Evolutionary conservation across 2,113 vertebrate genomes (phyloP).

Genomic region (Hypanus sabinus): DNA sequence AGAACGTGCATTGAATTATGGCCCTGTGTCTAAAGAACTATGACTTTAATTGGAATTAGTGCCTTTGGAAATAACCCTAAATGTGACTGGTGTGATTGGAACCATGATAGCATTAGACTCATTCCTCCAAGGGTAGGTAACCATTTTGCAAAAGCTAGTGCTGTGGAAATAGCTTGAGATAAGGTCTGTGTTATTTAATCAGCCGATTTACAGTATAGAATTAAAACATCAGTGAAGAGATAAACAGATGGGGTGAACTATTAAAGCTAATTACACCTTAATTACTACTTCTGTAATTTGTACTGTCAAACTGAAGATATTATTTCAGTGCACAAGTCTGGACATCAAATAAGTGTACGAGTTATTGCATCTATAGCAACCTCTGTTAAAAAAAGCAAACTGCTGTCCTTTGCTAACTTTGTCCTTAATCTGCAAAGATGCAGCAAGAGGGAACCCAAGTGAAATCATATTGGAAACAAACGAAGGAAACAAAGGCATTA

Average conservation of each 20-base stretch:
- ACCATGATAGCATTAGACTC: background rate
- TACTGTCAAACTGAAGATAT: background rate
- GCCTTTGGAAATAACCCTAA: background rate
- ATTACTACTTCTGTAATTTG: background rate
- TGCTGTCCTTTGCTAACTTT: background rate
- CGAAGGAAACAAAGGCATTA: background rate
- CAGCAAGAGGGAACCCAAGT: background rate
- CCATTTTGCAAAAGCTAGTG: too few species aligned
- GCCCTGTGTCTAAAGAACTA: background rate
- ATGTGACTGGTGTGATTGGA: background rate
- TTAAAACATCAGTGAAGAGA: background rate
- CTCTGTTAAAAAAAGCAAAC: background rate
- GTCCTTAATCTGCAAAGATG: background rate
- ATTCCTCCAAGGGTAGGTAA: background rate
- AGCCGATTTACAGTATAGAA: background rate
- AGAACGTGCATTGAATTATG: background rate
- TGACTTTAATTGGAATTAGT: background rate
- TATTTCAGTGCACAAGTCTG: background rate
- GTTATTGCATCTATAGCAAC: background rate
- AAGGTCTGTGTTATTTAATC: background rate
- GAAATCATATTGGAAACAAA: background rate
- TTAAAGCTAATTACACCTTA: slow-evolving; percentile 3
- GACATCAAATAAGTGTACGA: background rate
- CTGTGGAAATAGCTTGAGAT: background rate
- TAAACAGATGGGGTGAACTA: background rate